Evolutionary conservation across 2,888 invertebrate genomes (phyloP).

Genomic region (Arrhopalites spinosus): DNA sequence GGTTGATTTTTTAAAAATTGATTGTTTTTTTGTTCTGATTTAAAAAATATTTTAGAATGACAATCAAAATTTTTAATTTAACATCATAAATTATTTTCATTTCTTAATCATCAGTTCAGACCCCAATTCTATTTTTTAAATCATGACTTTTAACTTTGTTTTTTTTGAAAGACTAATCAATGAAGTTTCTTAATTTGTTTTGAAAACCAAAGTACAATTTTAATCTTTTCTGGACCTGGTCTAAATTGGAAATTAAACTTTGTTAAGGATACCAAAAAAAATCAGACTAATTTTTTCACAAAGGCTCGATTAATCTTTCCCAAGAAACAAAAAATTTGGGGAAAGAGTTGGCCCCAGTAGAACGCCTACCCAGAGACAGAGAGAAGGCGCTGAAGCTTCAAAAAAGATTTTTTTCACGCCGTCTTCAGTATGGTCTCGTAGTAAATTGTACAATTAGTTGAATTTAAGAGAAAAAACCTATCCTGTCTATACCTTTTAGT

Average conservation of each 20-base stretch:
- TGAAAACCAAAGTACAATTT: neutral
- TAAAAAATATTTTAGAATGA: no score
- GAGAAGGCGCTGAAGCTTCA: no score
- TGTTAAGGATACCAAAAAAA: neutral
- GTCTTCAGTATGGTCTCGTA: neutral
- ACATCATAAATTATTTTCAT: no score
- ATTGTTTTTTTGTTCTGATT: no score
- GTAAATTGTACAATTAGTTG: neutral
- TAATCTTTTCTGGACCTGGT: neutral
- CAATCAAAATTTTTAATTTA: no score
- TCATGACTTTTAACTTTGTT: no score
- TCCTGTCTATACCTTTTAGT: neutral
- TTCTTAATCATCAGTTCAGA: no score
- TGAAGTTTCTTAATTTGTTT: neutral
- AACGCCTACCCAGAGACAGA: neutral
- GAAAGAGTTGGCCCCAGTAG: neutral
- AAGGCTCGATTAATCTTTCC: slow-evolving; percentile 12
- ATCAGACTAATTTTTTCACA: slow-evolving; percentile 2
- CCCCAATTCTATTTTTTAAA: no score
- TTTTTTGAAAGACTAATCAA: no score
- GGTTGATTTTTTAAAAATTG: no score
- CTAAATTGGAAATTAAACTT: neutral
- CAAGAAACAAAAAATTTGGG: neutral
- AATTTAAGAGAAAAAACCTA: neutral
- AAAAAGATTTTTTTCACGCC: neutral